These are phyloP conservation scores for Enteromius mattozi DNA, from an alignment of 2,797 vertebrate genomes.

Conservation along the genomic window DNA sequence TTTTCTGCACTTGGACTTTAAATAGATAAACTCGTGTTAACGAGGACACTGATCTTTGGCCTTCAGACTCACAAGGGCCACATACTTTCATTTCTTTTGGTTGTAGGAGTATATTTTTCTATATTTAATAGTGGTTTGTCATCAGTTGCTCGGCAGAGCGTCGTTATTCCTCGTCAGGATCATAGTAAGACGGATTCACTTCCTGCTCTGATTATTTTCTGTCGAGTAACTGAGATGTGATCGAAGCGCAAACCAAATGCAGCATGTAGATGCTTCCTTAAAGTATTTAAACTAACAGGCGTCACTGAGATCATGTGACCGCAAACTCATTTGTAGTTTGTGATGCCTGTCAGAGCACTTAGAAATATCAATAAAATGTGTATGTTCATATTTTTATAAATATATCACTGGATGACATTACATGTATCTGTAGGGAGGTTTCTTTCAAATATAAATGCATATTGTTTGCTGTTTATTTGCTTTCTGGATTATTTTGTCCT, in stretches of 20 bases:
- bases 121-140: conserved; percentile 24
- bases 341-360: conserved; percentile 46
- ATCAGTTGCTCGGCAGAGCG: conserved; percentile 41
- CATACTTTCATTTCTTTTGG: not conserved
- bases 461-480: conserved; percentile 54
- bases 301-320: not conserved
- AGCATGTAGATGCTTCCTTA: conserved; percentile 43
- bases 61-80: not conserved
- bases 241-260: conserved; percentile 29
- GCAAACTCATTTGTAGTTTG: conserved; percentile 32
- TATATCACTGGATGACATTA: not conserved
- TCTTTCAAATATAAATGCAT: conserved; percentile 62
- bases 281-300: conserved; percentile 29
- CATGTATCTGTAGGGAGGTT: conserved; percentile 26
- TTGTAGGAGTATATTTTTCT: conserved; percentile 27
- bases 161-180: conserved; percentile 56
- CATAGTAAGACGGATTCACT: not conserved
- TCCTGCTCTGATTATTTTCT: not conserved
- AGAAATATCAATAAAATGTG: conserved; percentile 44
- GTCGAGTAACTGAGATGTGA: not conserved
- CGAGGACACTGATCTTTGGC: conserved; percentile 8
- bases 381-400: conserved; percentile 53
- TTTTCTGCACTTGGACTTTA: conserved; percentile 68
- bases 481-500: conserved; percentile 58
- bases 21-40: conserved; percentile 59